A percentile compares a stretch with the other conserved stretches of the same genome.
phyloP scores from a whole-genome alignment of 2,113 vertebrate genomes.

The Oriolus oriolus region DNA sequence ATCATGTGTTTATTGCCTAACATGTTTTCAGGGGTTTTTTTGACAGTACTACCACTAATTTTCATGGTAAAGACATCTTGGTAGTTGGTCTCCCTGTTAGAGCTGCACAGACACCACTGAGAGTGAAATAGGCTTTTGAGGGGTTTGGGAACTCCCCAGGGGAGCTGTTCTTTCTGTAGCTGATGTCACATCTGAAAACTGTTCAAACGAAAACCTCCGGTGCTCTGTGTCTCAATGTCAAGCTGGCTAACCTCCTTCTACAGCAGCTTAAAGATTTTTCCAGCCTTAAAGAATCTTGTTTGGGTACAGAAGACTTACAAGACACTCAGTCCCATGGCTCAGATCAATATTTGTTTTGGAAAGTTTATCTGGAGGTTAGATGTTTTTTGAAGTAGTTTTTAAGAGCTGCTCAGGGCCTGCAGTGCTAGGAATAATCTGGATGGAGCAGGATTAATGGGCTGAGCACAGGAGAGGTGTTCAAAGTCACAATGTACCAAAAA shows the following conservation, averaged over 20 bases:
- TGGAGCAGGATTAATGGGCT: neutral
- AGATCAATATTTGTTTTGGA: neutral
- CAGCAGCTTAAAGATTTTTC: neutral
- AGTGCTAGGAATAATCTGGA: neutral
- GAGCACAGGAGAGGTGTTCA: neutral
- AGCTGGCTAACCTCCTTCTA: neutral
- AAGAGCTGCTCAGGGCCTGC: neutral
- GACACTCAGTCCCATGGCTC: neutral
- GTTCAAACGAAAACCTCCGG: neutral
- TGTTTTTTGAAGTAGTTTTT: neutral
- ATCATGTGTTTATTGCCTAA: neutral
- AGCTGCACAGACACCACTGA: neutral
- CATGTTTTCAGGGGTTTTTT: neutral
- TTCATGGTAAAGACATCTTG: neutral
- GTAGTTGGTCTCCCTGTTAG: fast-evolving
- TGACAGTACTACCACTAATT: neutral
- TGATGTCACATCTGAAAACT: neutral
- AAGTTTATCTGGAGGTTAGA: neutral
- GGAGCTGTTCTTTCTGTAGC: neutral
- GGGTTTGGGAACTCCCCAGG: neutral
- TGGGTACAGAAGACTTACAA: neutral
- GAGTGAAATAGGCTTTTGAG: neutral
- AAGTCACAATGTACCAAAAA: neutral
- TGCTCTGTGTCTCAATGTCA: neutral
- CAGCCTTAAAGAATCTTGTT: neutral